Base-by-base conservation (phyloP, 2,113 vertebrate genomes). In the Loxodonta africana region DNA sequence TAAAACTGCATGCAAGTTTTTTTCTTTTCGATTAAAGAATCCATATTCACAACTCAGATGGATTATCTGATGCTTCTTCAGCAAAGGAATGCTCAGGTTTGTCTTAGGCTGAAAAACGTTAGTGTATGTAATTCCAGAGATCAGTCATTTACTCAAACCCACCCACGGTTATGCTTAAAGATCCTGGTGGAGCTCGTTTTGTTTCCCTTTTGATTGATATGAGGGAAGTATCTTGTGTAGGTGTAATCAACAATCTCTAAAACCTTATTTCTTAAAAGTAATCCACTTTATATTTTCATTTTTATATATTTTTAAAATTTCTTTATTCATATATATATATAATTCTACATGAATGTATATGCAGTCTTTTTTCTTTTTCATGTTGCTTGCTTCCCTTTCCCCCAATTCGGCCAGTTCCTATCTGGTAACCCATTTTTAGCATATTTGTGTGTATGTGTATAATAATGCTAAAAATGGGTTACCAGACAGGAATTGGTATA, bases 171-270 rank as follows among this genome's bases (percentile, higher is more conserved):
- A 67, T 83, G 11, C 83, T 48, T 93, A 44, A 83, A 90, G 30
- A 26, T 83, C 53, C 91, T 26, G n/a, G 26, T 17, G 33, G 84
- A 84, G 14, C 37, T 74, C 23, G 73, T 90, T 93, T 95, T 90
- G 8, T 92, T 95, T 92, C 51, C 83, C 6, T 90, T 93, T n/a
- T 67, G 20, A 78, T 80, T 96, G 21, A 95, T 78, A 90, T 83
- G 53, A 93, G 15, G 44, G 33, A 83, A 87, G 87, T 48, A 8
- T 65, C 53, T 83, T 46, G 63, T 44, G 7, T 74, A 84, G 37
- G 4, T 76, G 21, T 60, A 65, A 87, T 73, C 53, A 88, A 81
- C 15, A n/a, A 3, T 81, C 21, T 89, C 23, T 57, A 41, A 92
- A 74, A 65, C 2, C n/a, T 86, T 14, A 83, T 69, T 65, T 74